Evolutionary conservation across 1,140 invertebrate genomes (phyloP).

Genomic region (Vollenhovia emeryi): DNA sequence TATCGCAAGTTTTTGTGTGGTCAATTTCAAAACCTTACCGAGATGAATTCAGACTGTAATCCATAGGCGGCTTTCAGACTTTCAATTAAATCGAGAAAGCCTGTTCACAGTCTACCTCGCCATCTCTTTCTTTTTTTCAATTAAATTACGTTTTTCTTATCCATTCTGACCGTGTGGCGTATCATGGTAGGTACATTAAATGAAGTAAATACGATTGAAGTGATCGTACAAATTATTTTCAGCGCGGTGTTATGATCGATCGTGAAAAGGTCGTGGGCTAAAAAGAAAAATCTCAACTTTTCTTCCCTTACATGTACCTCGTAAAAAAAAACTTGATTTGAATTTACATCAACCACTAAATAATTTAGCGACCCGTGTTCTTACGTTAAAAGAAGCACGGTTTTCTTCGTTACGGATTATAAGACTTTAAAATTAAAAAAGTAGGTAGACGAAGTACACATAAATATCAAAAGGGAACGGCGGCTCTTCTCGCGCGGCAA

Average conservation of each 20-base stretch:
- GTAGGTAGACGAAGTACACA: background rate
- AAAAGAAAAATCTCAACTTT: constrained; percentile 55
- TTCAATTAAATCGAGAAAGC: constrained; percentile 71
- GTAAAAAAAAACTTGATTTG: background rate
- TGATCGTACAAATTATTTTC: constrained; percentile 52
- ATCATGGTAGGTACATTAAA: background rate
- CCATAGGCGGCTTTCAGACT: constrained; percentile 59
- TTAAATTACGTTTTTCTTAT: constrained; percentile 59
- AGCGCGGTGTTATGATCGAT: background rate
- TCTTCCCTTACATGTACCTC: constrained; percentile 1
- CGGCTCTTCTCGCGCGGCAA: constrained; percentile 12
- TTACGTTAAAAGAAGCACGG: constrained; percentile 3
- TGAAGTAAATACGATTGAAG: constrained; percentile 16
- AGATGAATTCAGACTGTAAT: constrained; percentile 33
- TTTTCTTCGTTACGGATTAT: constrained; percentile 26
- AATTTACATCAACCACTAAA: background rate
- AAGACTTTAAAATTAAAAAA: constrained; percentile 47
- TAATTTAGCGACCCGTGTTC: background rate
- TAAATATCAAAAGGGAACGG: constrained; percentile 32
- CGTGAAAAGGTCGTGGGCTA: background rate
- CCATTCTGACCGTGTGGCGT: background rate
- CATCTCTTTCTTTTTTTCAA: constrained; percentile 63
- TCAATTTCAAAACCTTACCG: constrained; percentile 30
- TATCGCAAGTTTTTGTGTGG: constrained; percentile 48
- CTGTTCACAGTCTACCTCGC: background rate